A percentile compares a stretch with the other conserved stretches of the same genome.
phyloP scores from a whole-genome alignment of 2,797 vertebrate genomes.

The Crocodylus rhombifer region DNA sequence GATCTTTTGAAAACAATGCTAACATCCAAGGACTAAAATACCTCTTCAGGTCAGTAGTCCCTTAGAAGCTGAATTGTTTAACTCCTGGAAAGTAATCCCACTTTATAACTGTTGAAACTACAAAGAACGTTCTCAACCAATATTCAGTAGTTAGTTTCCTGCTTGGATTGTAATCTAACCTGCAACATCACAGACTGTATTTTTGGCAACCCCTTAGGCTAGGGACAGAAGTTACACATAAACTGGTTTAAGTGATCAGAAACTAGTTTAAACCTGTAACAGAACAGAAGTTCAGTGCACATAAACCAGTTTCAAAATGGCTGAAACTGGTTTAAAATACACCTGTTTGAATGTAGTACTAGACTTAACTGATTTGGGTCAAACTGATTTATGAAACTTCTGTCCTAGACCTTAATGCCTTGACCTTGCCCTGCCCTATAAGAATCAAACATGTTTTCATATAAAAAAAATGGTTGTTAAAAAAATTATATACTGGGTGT shows the following conservation, averaged over 20 bases:
- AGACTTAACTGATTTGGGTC: too few species aligned
- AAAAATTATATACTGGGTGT: too few species aligned
- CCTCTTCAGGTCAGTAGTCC: not conserved
- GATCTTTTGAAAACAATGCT: not conserved
- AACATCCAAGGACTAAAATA: not conserved
- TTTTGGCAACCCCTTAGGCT: not conserved
- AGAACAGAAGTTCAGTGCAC: not conserved
- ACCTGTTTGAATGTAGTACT: too few species aligned
- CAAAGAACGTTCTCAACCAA: not conserved
- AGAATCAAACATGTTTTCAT: not conserved
- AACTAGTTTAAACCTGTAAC: too few species aligned
- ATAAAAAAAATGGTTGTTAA: not conserved
- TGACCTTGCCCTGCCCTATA: accelerated
- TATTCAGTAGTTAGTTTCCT: not conserved
- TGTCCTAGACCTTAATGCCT: not conserved
- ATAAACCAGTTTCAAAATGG: too few species aligned
- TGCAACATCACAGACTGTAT: not conserved
- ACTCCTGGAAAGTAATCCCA: not conserved
- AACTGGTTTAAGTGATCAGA: too few species aligned
- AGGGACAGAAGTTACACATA: too few species aligned
- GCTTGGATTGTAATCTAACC: not conserved
- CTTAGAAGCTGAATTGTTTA: not conserved
- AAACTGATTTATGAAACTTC: too few species aligned
- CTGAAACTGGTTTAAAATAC: too few species aligned
- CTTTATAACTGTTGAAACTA: not conserved